Evolutionary conservation across 2,888 invertebrate genomes (phyloP), one percentile per base, ranked within the genome.

Genomic region (Aphidius colemani): DNA sequence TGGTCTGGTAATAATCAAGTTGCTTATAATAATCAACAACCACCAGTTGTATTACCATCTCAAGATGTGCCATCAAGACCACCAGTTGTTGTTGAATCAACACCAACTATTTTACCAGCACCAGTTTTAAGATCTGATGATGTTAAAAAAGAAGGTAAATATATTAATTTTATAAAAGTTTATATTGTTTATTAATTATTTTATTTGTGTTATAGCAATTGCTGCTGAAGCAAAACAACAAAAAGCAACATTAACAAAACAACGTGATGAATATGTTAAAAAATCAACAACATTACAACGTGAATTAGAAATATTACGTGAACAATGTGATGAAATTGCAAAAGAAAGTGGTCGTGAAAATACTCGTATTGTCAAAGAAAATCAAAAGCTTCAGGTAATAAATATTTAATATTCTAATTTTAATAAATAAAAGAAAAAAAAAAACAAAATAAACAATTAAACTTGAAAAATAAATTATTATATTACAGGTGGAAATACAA

Each of bases 221-320:
- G 92, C 91, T 71, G 89, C 92, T 70, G 93, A 93, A 84, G 88
- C 90, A 80, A 90, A 91, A 73, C 92, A 92, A 73, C 93, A 94
- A 81, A 91, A 91, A 78, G 91, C 91, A 7, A 91, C 92, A 63
- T 82, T 94, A 69, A 87, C 89, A 39, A 91, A 90, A 74, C 93
- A 94, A 77, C 88, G 93, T 9, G 90, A 92, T 77, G 93, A 92
- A 74, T 94, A 94, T 82, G 88, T 91, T 67, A 89, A 88, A 80
- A 93, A 93, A 81, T 88, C 90, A 0, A 83, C 85, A 3, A 88
- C 90, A 48, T 84, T 94, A 62, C 90, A 90, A 74, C 88, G 90
- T 69, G 93, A 94, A 82, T 84, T 94, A 72, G 91, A 92, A 73
- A 89, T 91, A 55, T 83, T 94, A 46, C 89, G 90, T 74, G 89